Conservation (phyloP, 2,888 invertebrate genomes). For the Conomelus anceps region DNA sequence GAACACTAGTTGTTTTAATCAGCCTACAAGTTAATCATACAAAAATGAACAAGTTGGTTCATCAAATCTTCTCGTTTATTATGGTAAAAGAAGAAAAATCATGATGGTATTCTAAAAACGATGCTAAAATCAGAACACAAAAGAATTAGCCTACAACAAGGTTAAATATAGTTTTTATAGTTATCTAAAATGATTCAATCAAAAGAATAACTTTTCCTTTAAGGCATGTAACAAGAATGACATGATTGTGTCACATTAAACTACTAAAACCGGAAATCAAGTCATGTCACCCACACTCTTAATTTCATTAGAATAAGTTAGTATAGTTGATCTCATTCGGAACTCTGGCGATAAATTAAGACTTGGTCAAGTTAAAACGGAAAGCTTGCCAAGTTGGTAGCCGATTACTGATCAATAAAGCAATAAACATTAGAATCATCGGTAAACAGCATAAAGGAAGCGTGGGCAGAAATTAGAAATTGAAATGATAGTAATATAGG, state of each 20-base stretch:
- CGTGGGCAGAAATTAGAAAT: not conserved
- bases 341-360: not conserved
- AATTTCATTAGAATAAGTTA: not conserved
- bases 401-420: too few relatives aligned
- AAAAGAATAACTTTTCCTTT: not conserved
- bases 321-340: not conserved
- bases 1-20: too few relatives aligned
- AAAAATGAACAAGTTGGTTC: too few relatives aligned
- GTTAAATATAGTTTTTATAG: too few relatives aligned
- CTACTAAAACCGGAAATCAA: not conserved
- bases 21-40: too few relatives aligned
- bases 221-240: not conserved
- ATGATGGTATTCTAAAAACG: too few relatives aligned
- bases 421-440: not conserved
- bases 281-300: not conserved
- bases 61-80: too few relatives aligned
- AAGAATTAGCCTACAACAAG: too few relatives aligned
- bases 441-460: not conserved
- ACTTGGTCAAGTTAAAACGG: not conserved
- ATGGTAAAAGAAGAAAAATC: too few relatives aligned
- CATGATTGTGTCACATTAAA: not conserved
- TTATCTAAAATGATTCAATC: too few relatives aligned
- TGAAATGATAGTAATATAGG: too few relatives aligned
- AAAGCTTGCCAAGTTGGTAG: not conserved
- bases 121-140: too few relatives aligned